phyloP scores from a whole-genome alignment of 2,113 vertebrate species.

The Cichladusa arquata region DNA sequence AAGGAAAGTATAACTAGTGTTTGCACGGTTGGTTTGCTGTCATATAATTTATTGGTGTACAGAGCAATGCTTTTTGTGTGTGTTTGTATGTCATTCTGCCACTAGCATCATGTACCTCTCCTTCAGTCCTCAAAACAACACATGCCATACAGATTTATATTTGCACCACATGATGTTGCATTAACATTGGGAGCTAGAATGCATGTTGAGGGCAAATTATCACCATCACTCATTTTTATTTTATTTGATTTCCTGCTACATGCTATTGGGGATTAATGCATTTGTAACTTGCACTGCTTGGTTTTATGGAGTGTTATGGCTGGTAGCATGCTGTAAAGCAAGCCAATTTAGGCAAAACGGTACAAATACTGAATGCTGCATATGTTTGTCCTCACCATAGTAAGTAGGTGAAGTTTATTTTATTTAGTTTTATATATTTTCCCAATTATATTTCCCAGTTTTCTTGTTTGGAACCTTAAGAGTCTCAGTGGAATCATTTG shows the following conservation, averaged over 20 bases:
- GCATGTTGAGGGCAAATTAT: conserved; percentile 41
- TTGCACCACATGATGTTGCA: not conserved
- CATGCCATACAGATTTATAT: not conserved
- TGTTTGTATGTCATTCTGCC: not conserved
- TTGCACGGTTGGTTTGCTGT: conserved; percentile 31
- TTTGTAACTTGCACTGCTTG: conserved; percentile 42
- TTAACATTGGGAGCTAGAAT: conserved; percentile 16
- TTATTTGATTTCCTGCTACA: conserved; percentile 46
- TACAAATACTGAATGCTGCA: not conserved
- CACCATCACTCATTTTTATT: conserved; percentile 11
- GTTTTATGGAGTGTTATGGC: conserved; percentile 52
- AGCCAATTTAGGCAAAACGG: not conserved
- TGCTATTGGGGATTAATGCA: conserved; percentile 45
- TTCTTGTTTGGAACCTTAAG: not conserved
- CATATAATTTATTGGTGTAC: conserved; percentile 17
- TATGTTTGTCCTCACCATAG: not conserved
- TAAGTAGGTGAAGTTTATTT: conserved; percentile 45
- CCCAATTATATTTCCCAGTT: not conserved
- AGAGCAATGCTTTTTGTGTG: not conserved
- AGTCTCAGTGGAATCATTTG: conserved; percentile 10
- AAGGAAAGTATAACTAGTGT: conserved; percentile 25
- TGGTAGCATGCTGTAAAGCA: conserved; percentile 55
- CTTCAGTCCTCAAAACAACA: not conserved
- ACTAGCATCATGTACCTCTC: not conserved
- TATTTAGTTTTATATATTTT: conserved; percentile 31